Conservation (phyloP, 2,797 vertebrate species). For the Smutsia gigantea region DNA sequence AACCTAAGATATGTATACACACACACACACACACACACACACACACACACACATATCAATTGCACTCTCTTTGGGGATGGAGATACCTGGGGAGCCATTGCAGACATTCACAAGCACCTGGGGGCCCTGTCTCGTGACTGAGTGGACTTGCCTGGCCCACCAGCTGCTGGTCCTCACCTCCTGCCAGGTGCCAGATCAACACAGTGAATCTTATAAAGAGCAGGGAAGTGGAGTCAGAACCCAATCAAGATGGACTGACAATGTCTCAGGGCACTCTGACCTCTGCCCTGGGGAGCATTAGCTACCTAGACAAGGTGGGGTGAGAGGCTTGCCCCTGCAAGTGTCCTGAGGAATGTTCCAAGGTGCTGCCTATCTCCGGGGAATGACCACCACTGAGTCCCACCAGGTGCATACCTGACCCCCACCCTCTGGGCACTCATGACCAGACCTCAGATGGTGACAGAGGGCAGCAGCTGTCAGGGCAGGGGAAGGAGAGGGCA, state of each 20-base stretch:
- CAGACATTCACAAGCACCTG: neutral
- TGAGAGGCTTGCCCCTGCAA: neutral
- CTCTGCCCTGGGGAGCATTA: neutral
- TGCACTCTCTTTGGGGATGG: neutral
- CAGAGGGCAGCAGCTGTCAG: accelerated
- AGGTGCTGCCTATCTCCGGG: accelerated
- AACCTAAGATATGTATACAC: neutral
- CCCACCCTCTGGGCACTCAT: neutral
- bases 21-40: neutral
- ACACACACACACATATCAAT: neutral
- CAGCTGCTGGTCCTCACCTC: neutral
- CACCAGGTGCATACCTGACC: neutral
- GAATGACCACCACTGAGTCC: neutral
- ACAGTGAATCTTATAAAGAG: neutral
- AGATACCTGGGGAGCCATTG: neutral
- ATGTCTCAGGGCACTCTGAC: too few species aligned
- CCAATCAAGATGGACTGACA: neutral
- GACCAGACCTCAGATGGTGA: neutral
- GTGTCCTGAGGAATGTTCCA: neutral
- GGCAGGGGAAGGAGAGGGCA: neutral
- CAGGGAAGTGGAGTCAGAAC: neutral
- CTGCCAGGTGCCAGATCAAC: neutral
- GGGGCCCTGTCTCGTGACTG: neutral
- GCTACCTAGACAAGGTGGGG: neutral
- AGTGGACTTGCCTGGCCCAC: neutral